Evolutionary conservation across 2,113 vertebrate species (phyloP), one percentile per base, ranked within the genome.

Genomic region (crab-eating macaque (Macaca fascicularis)): DNA sequence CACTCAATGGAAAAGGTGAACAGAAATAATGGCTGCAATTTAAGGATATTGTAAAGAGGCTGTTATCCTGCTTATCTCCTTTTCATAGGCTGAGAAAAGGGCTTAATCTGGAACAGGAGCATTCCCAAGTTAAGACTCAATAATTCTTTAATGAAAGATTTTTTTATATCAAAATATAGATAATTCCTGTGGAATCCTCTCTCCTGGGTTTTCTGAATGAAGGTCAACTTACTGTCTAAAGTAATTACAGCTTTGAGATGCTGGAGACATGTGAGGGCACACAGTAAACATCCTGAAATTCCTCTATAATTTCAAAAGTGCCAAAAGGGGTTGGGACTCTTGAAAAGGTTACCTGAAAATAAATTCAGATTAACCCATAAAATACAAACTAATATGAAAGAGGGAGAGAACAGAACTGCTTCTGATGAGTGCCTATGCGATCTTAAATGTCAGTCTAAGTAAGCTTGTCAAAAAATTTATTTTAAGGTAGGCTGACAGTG

Each of bases 311-410:
- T 72, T 97, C 40, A 57, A n/a, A 85, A 59, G 61, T 83, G 27
- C 23, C 76, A 92, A 78, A 74, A 78, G 89, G 35, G 32, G 88
- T 27, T 20, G 67, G 59, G 48, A 64, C 16, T 85, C 50, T 81
- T 72, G 48, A 95, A 74, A 75, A 95, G 30, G 19, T 80, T 70
- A 81, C 13, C 11, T 93, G 70, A 88, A 89, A 80, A 92, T 85
- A 80, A 61, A 80, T 50, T 93, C 9, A 10, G n/a, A 57, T 80
- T 80, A 83, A 88, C n/a, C 40, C n/a, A 93, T 43, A 87, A 94
- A 48, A 64, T 74, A 3, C 61, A 83, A 59, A 61, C 14, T 48
- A 90, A 90, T 16, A 40, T 16, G n/a, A 43, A 70, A 11, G 12
- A 70, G 23, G 16, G 13, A n/a, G 19, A 17, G 43, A 40, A 45